Conservation (phyloP, 92 coral and sea anemone species). For the Meandrina meandrites region DNA sequence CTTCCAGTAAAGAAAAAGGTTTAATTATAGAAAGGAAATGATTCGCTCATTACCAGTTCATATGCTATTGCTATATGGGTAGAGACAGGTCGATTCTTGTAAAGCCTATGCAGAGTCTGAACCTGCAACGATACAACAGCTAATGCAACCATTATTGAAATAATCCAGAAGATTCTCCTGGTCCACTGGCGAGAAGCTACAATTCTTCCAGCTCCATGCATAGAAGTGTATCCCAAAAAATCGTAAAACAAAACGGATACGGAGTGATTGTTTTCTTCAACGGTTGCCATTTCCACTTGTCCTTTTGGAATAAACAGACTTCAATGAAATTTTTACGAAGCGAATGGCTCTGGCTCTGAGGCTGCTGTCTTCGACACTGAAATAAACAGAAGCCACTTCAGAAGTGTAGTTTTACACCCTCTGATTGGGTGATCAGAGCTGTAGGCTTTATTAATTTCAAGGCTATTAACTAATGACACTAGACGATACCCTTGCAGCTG, state of each 20-base stretch:
- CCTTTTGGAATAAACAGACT: neutral
- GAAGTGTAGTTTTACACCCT: neutral
- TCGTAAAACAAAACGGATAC: slow-evolving; percentile 6
- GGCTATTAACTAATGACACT: neutral
- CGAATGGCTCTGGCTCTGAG: neutral
- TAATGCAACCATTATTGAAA: slow-evolving; percentile 18
- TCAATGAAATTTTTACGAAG: neutral
- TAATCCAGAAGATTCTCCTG: slow-evolving; percentile 37
- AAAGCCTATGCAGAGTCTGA: neutral
- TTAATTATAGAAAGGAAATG: neutral
- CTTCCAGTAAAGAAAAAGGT: neutral
- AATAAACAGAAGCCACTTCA: neutral
- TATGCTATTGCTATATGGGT: slow-evolving; percentile 19
- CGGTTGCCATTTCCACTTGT: neutral
- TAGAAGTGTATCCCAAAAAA: slow-evolving; percentile 50
- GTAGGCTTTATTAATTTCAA: neutral
- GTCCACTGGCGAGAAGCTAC: slow-evolving; percentile 23
- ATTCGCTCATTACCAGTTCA: slow-evolving; percentile 22
- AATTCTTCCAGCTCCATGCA: slow-evolving; percentile 56
- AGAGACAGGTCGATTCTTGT: slow-evolving; percentile 19
- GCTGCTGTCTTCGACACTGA: neutral
- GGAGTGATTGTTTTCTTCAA: neutral
- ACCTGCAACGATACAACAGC: slow-evolving; percentile 18
- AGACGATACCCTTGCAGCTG: too few relatives aligned
- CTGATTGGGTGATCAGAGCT: neutral